These are phyloP conservation scores for Heterohyrax brucei DNA, from an alignment of 2,797 vertebrate species.

Conservation along the genomic window DNA sequence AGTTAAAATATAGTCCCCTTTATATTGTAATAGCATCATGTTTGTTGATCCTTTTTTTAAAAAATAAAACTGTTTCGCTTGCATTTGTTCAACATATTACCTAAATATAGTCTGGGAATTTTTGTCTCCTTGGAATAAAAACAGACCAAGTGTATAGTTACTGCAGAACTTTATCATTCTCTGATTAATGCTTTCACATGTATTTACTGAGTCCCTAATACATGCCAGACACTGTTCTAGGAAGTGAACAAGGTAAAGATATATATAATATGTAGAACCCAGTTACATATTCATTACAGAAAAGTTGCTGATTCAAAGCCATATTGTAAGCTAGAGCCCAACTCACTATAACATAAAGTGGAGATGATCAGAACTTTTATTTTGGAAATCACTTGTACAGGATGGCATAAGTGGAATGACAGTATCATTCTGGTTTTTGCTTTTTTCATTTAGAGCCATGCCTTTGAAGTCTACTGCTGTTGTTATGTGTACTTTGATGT, in stretches of 20 bases:
- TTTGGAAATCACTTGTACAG: constrained; percentile 28
- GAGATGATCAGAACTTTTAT: constrained; percentile 25
- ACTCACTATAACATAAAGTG: background rate
- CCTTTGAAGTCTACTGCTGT: background rate
- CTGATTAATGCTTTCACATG: constrained; percentile 6
- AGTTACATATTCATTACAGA: background rate
- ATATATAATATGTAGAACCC: background rate
- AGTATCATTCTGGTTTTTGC: background rate
- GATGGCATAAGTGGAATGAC: background rate
- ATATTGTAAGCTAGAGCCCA: background rate
- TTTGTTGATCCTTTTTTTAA: constrained; percentile 45
- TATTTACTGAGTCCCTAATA: background rate
- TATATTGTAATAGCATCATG: background rate
- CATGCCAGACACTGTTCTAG: background rate
- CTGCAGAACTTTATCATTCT: background rate
- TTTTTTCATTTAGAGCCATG: constrained; percentile 12
- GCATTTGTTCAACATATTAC: constrained; percentile 49
- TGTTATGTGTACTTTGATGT: background rate
- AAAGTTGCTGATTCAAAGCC: background rate
- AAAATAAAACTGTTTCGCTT: constrained; percentile 35
- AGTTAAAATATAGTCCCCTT: constrained; percentile 30
- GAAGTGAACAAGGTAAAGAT: constrained; percentile 31
- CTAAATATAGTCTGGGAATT: background rate
- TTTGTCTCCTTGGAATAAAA: constrained; percentile 2
- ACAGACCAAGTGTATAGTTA: constrained; percentile 17